phyloP scores from a whole-genome alignment of 2,113 vertebrate species.

The Pachycephala philippinensis region DNA sequence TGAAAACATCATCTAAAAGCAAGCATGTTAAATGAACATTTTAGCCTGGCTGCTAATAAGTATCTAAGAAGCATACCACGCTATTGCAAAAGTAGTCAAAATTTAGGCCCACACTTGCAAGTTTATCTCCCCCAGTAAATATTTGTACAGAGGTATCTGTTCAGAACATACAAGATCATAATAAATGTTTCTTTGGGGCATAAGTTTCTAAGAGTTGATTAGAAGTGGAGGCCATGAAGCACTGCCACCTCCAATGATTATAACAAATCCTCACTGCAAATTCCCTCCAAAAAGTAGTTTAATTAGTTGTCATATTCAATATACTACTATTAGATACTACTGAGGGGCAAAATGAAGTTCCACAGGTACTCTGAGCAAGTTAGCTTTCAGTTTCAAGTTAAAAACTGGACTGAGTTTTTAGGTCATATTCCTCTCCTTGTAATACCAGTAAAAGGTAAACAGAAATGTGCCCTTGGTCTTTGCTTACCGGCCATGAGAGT shows the following conservation, averaged over 20 bases:
- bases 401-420: neutral
- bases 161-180: neutral
- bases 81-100: neutral
- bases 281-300: neutral
- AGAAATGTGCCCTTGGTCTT: conserved; percentile 30
- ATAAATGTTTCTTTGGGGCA: neutral
- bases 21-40: neutral
- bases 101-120: neutral
- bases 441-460: conserved; percentile 4
- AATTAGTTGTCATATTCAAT: neutral
- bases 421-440: neutral
- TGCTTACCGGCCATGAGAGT: conserved; percentile 1
- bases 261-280: neutral
- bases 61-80: neutral
- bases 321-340: neutral
- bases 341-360: neutral
- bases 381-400: neutral
- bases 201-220: neutral
- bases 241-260: neutral
- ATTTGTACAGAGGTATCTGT: neutral
- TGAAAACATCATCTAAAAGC: neutral
- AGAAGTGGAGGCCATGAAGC: neutral
- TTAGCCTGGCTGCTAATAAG: neutral
- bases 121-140: neutral
- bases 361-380: neutral